Conservation (phyloP, 2,113 vertebrate species). For the Maccullochella peelii region DNA sequence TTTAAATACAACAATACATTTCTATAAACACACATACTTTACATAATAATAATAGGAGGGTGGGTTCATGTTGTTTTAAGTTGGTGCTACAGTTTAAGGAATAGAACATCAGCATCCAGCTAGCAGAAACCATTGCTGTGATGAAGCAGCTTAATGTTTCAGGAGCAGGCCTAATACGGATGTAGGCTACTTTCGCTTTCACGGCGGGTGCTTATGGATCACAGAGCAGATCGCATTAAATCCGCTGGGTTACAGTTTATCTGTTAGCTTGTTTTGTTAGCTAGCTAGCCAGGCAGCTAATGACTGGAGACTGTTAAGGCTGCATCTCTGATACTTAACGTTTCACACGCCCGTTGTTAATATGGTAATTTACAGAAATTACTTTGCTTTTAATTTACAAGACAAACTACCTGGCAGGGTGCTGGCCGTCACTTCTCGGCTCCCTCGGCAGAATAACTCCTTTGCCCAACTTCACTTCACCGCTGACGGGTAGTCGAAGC, state of each 20-base stretch:
- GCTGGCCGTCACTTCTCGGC: constrained; percentile 30
- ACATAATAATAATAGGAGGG: not conserved
- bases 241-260: constrained; percentile 13
- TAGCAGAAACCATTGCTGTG: constrained; percentile 8
- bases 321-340: constrained; percentile 1
- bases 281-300: constrained; percentile 32
- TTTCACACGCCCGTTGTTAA: constrained; percentile 11
- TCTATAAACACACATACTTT: not conserved
- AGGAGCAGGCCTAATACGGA: constrained; percentile 44
- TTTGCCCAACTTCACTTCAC: constrained; percentile 15
- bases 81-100: not conserved
- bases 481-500: constrained; percentile 11
- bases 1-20: not conserved
- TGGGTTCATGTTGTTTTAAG: not conserved
- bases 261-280: constrained; percentile 57
- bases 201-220: constrained; percentile 22
- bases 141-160: constrained; percentile 35
- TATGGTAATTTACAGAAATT: not conserved
- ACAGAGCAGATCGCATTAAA: constrained; percentile 32
- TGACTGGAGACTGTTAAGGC: not conserved
- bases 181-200: constrained; percentile 57
- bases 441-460: constrained; percentile 15
- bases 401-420: constrained; percentile 50
- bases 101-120: constrained; percentile 26
- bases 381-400: not conserved